Evolutionary conservation across 2,797 vertebrate genomes (phyloP).

Genomic region (Argentina silus): DNA sequence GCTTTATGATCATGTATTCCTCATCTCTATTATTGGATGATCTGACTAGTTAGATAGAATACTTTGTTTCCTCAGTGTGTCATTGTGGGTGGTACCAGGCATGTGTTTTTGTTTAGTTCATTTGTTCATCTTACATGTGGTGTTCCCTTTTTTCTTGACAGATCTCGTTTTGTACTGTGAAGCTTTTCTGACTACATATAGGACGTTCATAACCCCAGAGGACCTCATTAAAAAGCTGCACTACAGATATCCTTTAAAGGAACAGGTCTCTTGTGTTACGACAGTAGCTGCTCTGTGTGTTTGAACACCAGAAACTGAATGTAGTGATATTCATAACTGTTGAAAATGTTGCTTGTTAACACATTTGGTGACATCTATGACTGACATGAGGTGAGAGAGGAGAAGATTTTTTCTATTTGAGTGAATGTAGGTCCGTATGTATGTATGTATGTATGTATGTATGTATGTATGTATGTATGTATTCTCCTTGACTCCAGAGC

Average conservation of each 20-base stretch:
- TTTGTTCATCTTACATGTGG: constrained; percentile 10
- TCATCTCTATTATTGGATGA: too few relatives aligned
- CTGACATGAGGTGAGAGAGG: too few relatives aligned
- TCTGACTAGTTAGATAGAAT: neutral
- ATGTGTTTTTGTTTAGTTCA: too few relatives aligned
- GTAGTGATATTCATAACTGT: neutral
- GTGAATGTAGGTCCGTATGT: neutral
- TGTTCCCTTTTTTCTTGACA: constrained; percentile 56
- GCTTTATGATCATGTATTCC: too few relatives aligned
- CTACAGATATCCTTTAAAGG: constrained; percentile 95
- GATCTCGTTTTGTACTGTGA: constrained; percentile 98
- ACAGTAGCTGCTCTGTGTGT: too few relatives aligned
- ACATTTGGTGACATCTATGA: too few relatives aligned
- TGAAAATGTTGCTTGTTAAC: too few relatives aligned
- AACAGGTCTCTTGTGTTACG: too few relatives aligned
- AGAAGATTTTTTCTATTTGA: too few relatives aligned
- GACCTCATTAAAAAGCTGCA: constrained; percentile 99
- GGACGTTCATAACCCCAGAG: constrained; percentile 95
- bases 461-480: neutral
- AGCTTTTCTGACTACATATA: constrained; percentile 97
- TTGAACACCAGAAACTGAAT: neutral
- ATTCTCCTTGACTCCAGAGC: constrained; percentile 80
- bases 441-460: neutral
- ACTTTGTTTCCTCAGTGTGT: too few relatives aligned
- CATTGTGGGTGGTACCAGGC: too few relatives aligned